These are phyloP conservation scores for Ibidorhyncha struthersii DNA, from an alignment of 2,113 vertebrate species.

Conservation along the genomic window DNA sequence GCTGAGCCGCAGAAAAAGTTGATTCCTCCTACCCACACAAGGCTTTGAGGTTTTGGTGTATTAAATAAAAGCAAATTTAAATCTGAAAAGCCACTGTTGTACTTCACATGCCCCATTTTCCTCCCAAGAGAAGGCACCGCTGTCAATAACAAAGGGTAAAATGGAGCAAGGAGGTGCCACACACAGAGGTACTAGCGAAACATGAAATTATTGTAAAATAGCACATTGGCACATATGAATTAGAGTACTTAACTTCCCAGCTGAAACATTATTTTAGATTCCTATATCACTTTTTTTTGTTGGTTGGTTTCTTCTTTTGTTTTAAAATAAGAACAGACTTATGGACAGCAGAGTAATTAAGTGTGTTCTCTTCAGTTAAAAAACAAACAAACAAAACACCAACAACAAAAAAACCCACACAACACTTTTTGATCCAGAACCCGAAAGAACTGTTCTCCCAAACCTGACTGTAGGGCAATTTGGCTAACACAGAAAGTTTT, in stretches of 20 bases:
- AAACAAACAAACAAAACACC: no score
- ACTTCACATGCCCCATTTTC: neutral
- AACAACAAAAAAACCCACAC: neutral
- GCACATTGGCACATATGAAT: neutral
- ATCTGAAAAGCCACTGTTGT: neutral
- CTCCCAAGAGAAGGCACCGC: neutral
- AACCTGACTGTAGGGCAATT: neutral
- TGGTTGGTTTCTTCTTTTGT: neutral
- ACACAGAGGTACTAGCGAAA: neutral
- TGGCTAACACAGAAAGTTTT: neutral
- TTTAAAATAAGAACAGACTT: neutral
- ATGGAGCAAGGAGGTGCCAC: neutral
- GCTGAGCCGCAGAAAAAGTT: neutral
- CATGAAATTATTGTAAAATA: neutral
- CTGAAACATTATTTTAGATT: neutral
- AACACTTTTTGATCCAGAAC: neutral
- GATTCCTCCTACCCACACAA: neutral
- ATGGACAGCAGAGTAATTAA: neutral
- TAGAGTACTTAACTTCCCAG: neutral
- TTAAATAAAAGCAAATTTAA: neutral
- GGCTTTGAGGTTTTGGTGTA: neutral
- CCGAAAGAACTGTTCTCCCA: neutral
- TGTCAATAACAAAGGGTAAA: neutral
- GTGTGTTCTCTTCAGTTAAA: neutral
- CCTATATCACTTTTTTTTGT: neutral